Conservation (phyloP, 2,113 vertebrate genomes). For the Hydrolagus affinis region DNA sequence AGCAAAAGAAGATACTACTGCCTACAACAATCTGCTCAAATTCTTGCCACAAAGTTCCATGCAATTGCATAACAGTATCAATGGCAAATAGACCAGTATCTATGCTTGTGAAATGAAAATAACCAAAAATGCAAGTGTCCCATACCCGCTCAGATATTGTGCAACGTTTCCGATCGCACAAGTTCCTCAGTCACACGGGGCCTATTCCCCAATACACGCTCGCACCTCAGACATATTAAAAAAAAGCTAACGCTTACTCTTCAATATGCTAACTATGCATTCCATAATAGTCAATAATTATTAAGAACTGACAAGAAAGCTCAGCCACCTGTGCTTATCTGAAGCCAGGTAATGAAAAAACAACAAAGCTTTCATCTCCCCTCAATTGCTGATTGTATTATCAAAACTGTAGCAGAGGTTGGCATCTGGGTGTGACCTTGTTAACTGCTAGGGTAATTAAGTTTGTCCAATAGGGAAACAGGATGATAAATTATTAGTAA, state of each 20-base stretch:
- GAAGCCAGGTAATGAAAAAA: slow-evolving; percentile 82
- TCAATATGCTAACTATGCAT: slow-evolving; percentile 78
- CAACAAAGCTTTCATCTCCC: slow-evolving; percentile 93
- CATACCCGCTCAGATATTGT: background rate
- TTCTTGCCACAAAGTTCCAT: background rate
- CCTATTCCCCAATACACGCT: slow-evolving; percentile 51
- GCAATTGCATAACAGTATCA: background rate
- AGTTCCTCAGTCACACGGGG: slow-evolving; percentile 2
- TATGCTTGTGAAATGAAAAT: background rate
- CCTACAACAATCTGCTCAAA: background rate
- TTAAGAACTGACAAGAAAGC: slow-evolving; percentile 76
- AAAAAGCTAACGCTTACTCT: slow-evolving; percentile 75
- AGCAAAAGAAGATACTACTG: background rate
- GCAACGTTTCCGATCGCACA: background rate
- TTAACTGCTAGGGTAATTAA: slow-evolving; percentile 99
- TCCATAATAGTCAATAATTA: slow-evolving; percentile 79
- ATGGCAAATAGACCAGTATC: background rate
- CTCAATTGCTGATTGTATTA: slow-evolving; percentile 95
- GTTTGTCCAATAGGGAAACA: slow-evolving; percentile 98
- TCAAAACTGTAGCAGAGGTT: slow-evolving; percentile 91
- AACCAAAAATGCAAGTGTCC: background rate
- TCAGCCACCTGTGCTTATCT: slow-evolving; percentile 73
- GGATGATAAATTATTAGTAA: slow-evolving; percentile 99
- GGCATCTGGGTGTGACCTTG: slow-evolving; percentile 99
- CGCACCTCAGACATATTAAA: slow-evolving; percentile 73